Conservation (phyloP, 2,113 vertebrate species). For the Reinhardtius hippoglossoides region DNA sequence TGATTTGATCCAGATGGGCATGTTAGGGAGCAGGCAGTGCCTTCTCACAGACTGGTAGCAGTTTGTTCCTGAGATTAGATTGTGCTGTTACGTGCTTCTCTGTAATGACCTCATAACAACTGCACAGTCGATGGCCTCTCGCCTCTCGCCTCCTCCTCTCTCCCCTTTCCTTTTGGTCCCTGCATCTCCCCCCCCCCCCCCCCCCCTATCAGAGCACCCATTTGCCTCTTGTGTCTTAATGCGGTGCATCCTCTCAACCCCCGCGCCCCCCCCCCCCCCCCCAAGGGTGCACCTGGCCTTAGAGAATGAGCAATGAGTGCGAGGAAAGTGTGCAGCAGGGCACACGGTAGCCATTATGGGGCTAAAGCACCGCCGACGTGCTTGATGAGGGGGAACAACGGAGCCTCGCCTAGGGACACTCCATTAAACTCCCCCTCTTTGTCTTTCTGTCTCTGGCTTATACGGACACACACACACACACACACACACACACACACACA, state of each 20-base stretch:
- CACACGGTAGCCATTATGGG: slow-evolving; percentile 73
- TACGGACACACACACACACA: slow-evolving; percentile 22
- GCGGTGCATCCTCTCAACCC: slow-evolving; percentile 59
- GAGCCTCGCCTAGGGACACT: slow-evolving; percentile 75
- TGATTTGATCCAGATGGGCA: slow-evolving; percentile 40
- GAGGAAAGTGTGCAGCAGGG: slow-evolving; percentile 66
- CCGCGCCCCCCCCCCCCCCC: slow-evolving; percentile 8
- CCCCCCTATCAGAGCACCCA: slow-evolving; percentile 4
- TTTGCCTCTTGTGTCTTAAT: slow-evolving; percentile 52
- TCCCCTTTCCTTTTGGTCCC: background rate
- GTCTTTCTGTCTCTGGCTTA: slow-evolving; percentile 71
- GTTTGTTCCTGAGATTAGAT: slow-evolving; percentile 62
- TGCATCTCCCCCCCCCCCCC: slow-evolving; percentile 9
- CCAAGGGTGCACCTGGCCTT: slow-evolving; percentile 58
- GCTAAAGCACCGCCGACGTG: slow-evolving; percentile 77
- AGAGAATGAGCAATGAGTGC: slow-evolving; percentile 78
- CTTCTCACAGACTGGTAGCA: slow-evolving; percentile 32
- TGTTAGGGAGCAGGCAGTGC: slow-evolving; percentile 29
- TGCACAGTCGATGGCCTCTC: background rate
- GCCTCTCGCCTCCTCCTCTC: background rate
- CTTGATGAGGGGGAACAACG: slow-evolving; percentile 80
- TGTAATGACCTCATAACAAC: slow-evolving; percentile 52
- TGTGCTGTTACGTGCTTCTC: slow-evolving; percentile 38
- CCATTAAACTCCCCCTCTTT: slow-evolving; percentile 78
- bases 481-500: slow-evolving; percentile 23